These are phyloP conservation scores for Cynopterus brachyotis DNA, from an alignment of 2,113 vertebrate genomes.

Conservation along the genomic window DNA sequence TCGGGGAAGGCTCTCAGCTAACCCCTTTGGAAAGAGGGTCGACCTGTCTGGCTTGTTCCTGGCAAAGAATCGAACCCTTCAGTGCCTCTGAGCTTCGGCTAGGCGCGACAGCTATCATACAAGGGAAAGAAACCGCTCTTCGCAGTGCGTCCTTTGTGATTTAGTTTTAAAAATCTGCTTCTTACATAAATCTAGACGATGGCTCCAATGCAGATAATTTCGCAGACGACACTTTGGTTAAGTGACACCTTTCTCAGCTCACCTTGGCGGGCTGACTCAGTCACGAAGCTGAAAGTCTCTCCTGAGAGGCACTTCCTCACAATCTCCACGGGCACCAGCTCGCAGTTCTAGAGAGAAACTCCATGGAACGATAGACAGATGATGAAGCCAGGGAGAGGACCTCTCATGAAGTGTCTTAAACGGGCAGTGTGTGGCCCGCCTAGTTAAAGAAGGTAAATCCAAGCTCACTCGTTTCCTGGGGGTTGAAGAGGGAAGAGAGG, in stretches of 20 bases:
- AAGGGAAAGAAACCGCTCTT: not conserved
- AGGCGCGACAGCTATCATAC: not conserved
- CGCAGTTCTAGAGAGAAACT: not conserved
- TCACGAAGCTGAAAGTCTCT: not conserved
- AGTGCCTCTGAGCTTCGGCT: not conserved
- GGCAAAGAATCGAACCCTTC: not conserved
- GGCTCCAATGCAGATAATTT: not conserved
- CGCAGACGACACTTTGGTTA: not conserved
- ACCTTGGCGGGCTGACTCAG: not conserved
- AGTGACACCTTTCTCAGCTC: not conserved
- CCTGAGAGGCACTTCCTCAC: no score
- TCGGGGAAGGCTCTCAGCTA: not conserved
- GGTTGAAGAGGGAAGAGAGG: not conserved
- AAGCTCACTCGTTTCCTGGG: not conserved
- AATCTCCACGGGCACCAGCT: not conserved
- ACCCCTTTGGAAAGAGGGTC: not conserved
- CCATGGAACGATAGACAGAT: fast-evolving
- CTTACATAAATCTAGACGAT: not conserved
- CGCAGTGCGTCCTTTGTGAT: not conserved
- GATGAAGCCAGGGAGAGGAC: no score
- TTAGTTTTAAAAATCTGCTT: not conserved
- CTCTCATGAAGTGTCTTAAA: not conserved
- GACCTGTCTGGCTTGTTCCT: not conserved
- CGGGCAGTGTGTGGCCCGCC: not conserved
- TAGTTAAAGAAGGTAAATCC: not conserved